Conservation (phyloP, 2,888 invertebrate species). For the Diploptera punctata region DNA sequence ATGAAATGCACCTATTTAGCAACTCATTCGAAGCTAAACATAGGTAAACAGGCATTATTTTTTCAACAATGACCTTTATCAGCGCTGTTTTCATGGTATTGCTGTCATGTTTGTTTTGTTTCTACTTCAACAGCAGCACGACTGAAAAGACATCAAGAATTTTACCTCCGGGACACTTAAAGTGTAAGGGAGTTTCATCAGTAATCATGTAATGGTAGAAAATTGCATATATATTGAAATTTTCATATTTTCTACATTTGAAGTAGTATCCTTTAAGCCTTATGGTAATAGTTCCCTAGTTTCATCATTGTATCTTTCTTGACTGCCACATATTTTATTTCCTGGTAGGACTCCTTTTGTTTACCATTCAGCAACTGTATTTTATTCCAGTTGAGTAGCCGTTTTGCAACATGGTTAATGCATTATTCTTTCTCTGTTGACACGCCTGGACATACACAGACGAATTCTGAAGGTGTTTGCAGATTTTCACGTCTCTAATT, state of each 20-base stretch:
- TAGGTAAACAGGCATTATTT: neutral
- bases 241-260: neutral
- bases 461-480: neutral
- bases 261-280: neutral
- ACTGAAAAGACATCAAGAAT: neutral
- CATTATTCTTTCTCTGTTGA: neutral
- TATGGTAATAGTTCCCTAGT: neutral
- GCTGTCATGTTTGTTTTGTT: neutral
- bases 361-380: neutral
- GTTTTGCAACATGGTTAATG: neutral
- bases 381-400: no score
- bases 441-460: neutral
- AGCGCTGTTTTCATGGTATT: neutral
- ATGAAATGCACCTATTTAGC: neutral
- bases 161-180: neutral
- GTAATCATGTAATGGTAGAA: neutral
- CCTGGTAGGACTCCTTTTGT: neutral
- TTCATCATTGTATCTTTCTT: neutral
- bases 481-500: neutral
- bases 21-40: neutral
- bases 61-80: neutral
- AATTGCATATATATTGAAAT: no score
- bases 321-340: neutral
- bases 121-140: neutral
- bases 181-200: neutral